Conservation (phyloP, 1,140 invertebrate genomes). For the Heliconius hewitsoni region DNA sequence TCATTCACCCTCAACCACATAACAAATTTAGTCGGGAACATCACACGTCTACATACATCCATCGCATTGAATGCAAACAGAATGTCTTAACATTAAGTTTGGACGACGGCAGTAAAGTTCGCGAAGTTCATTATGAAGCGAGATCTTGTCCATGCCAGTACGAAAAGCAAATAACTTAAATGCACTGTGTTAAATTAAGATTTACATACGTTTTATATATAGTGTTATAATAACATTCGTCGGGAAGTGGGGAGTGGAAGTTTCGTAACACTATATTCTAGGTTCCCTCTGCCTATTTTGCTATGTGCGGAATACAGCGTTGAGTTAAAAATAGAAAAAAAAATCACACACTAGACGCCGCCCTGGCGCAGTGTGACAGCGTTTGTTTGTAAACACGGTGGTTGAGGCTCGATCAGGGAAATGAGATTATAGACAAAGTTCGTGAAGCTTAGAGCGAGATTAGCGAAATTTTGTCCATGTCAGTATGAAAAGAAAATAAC, state of each 20-base stretch:
- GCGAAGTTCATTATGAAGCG: neutral
- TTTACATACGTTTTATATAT: neutral
- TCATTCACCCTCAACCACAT: neutral
- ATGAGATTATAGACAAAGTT: neutral
- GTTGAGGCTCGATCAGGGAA: neutral
- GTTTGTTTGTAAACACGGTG: too few species aligned
- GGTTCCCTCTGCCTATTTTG: too few species aligned
- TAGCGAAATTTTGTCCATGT: too few species aligned
- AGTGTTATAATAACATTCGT: too few species aligned
- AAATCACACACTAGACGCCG: too few species aligned
- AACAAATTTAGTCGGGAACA: neutral
- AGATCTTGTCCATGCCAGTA: conserved; percentile 4
- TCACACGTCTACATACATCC: neutral
- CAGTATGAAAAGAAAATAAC: too few species aligned
- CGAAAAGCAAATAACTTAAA: neutral
- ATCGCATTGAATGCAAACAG: neutral
- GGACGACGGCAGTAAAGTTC: neutral
- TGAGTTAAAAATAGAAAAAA: too few species aligned
- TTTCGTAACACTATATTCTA: too few species aligned
- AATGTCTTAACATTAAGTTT: conserved; percentile 8
- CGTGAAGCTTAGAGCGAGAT: too few species aligned
- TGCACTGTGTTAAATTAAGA: neutral
- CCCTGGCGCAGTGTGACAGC: too few species aligned
- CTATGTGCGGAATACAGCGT: too few species aligned
- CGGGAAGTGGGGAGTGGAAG: too few species aligned